Conservation (phyloP, 2,113 vertebrate genomes). For the Mionectes macconnelli region DNA sequence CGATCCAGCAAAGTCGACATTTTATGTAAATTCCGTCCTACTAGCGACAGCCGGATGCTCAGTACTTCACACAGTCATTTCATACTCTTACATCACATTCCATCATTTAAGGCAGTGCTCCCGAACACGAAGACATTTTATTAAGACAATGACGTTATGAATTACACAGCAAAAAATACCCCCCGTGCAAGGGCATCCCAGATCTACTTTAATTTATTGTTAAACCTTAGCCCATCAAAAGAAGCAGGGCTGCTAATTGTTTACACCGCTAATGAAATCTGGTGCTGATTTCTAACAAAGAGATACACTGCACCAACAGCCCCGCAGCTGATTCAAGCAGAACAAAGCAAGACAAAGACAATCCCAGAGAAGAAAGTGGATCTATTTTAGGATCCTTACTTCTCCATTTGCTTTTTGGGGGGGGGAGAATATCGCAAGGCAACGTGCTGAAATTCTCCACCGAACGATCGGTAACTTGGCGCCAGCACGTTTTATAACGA, state of each 20-base stretch:
- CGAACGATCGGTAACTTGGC: background rate
- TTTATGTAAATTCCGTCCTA: constrained; percentile 29
- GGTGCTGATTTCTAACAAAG: constrained; percentile 54
- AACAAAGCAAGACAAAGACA: constrained; percentile 59
- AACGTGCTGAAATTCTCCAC: constrained; percentile 3
- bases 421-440: background rate
- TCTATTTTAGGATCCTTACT: constrained; percentile 29
- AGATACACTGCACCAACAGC: constrained; percentile 50
- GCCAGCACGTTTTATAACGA: constrained; percentile 32
- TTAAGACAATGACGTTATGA: constrained; percentile 44
- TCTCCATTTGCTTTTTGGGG: background rate
- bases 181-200: background rate
- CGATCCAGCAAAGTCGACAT: background rate
- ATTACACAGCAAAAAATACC: constrained; percentile 48
- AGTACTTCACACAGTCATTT: background rate
- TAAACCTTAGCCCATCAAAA: background rate
- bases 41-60: background rate
- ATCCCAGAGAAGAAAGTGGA: constrained; percentile 13
- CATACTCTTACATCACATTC: constrained; percentile 49
- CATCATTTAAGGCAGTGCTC: constrained; percentile 3
- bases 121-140: constrained; percentile 27
- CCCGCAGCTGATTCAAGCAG: constrained; percentile 31
- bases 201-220: background rate
- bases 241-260: background rate
- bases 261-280: background rate